Base-by-base conservation (phyloP, 1,140 invertebrate species). In the Drosophila eugracilis region DNA sequence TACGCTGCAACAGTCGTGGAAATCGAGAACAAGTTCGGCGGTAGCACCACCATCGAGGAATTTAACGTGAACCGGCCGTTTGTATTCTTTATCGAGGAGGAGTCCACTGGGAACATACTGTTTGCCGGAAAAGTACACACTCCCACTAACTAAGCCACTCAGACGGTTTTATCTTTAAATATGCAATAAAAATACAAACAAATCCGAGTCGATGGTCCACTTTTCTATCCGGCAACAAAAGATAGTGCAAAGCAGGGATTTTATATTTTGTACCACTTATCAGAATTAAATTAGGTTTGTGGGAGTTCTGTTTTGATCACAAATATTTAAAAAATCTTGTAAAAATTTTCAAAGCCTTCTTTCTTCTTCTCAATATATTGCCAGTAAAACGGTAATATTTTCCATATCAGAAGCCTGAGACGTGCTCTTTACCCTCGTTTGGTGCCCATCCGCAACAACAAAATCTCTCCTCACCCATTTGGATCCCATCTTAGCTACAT, bases 41-140 rank as follows among this genome's bases (percentile, higher is more conserved):
- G 93, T 5, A 92, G 92, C 21, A 91, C 91, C 9, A 44, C 53
- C 4, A 74, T 92, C 0, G 83, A 92, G 57, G 91, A 92, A 26
- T 96, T 96, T 89, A 92, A 93, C 44, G 96, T 94, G 0, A 94
- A 94, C 86, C 95, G 94, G 71, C 96, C 96, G 0, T 97, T 97
- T 90, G 70, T 96, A 32, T 96, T 97, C 92, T 96, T 95, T 89
- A 96, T 97, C 53, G 94, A 96, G 84, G 96, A 97, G 66, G 94
- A 96, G 74, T 92, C 84, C 1, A 95, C 93, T 0, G 94, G 94
- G 1, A 95, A 95, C 7, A 93, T 96, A 39, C 81, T 96, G 1
- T 96, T 96, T 86, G 93, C 95, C 26, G 96, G 96, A 6, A 94
- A 94, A 89, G 93, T 96, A 0, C 92, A 93, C 5, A 93, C 95